phyloP scores from a whole-genome alignment of 1,140 invertebrate genomes.

The Archivesica marissinica region DNA sequence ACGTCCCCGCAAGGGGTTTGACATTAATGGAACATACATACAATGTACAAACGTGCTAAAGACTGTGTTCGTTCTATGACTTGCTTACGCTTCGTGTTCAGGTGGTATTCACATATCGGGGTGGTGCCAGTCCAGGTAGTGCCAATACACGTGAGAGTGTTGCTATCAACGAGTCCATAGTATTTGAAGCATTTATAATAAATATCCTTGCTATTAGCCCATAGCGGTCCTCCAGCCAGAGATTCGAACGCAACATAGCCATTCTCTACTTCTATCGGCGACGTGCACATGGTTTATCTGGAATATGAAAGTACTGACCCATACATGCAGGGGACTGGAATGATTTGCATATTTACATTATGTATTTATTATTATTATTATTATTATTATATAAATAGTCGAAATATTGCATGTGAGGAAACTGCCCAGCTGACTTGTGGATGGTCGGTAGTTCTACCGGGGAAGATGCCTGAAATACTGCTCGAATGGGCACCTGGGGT shows the following conservation, averaged over 20 bases:
- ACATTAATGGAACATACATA: background rate
- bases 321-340: too few species aligned
- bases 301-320: background rate
- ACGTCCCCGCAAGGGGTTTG: background rate
- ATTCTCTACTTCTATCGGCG: background rate
- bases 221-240: background rate
- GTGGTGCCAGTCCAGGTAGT: background rate
- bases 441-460: too few species aligned
- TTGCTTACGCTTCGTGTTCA: slow-evolving; percentile 23
- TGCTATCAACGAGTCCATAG: slow-evolving; percentile 16
- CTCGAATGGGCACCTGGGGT: too few species aligned
- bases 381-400: too few species aligned
- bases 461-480: too few species aligned
- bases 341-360: too few species aligned
- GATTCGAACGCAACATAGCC: slow-evolving; percentile 32
- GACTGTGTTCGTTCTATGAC: background rate
- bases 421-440: too few species aligned
- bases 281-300: slow-evolving; percentile 20
- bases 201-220: background rate
- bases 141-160: background rate
- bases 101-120: slow-evolving; percentile 38
- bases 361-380: too few species aligned
- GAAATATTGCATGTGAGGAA: too few species aligned
- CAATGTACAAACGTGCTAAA: background rate
- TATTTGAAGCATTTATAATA: slow-evolving; percentile 26